Evolutionary conservation across 2,888 invertebrate species (phyloP), one percentile per base, ranked within the genome.

Genomic region (Gandaritis pyraliata): DNA sequence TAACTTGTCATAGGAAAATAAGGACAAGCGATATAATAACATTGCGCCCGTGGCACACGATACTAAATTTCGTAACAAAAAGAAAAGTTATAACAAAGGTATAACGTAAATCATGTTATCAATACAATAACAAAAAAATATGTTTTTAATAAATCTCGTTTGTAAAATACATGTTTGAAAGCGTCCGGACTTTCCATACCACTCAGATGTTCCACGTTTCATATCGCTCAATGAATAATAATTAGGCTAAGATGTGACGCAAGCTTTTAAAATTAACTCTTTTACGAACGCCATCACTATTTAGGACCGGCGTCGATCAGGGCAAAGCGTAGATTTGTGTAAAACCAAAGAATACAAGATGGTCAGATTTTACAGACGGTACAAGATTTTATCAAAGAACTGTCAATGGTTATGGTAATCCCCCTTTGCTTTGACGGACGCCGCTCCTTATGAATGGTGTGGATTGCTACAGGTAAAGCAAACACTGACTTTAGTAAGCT

Each of bases 221-320:
- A 71, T 72, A 66, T 68, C 77, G 71, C 71, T 75, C 76, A 72
- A 74, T 70, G 80, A 60, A 76, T 73, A 76, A 71, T 74, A 67
- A 74, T 73, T 73, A 75, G 68, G 67, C 73, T 72, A 76, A 73
- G n/a, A n/a, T n/a, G 71, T 75, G 78, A 78, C 71, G 76, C 72
- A 80, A 80, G 81, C 80, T 63, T 69, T 69, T 53, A 56, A 65
- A 73, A 72, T 64, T 57, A 71, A 60, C 68, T 73, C 73, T 66
- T 66, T 65, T 56, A 62, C 55, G 66, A 71, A 46, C 48, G 43
- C 47, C 53, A 49, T 56, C 52, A 53, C 63, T 46, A 54, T 41
- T 48, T 16, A 54, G 48, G 61, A 48, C 55, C 3, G 38, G 50
- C 11, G 13, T 51, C 50, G 8, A 43, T 45, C 29, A 46, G 51